phyloP scores from a whole-genome alignment of 2,888 invertebrate species.

The Idaea biselata region DNA sequence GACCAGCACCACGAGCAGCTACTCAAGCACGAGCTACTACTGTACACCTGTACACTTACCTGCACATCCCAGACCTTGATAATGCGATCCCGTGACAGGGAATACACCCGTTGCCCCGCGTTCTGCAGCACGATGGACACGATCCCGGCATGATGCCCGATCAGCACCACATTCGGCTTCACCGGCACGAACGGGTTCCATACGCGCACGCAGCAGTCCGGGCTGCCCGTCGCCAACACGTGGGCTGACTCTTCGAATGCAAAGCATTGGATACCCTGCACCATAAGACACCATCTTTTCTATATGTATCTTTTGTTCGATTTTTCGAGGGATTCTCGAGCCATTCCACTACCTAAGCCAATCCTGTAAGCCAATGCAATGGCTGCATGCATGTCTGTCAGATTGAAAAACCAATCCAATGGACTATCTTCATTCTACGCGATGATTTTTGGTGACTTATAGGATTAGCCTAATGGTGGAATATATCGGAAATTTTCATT shows the following conservation, averaged over 20 bases:
- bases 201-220: slow-evolving; percentile 86
- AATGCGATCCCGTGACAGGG: slow-evolving; percentile 85
- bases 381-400: no score
- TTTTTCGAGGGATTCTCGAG: no score
- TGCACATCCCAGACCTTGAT: slow-evolving; percentile 90
- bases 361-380: no score
- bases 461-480: no score
- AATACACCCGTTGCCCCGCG: slow-evolving; percentile 83
- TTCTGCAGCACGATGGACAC: slow-evolving; percentile 85
- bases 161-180: slow-evolving; percentile 82
- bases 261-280: slow-evolving; percentile 83
- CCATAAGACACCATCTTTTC: neutral
- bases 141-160: slow-evolving; percentile 86
- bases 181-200: slow-evolving; percentile 91
- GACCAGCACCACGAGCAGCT: no score
- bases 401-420: no score
- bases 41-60: slow-evolving; percentile 42
- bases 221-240: slow-evolving; percentile 85
- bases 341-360: no score
- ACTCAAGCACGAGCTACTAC: no score
- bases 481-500: no score
- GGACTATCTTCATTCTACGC: no score
- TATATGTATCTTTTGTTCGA: no score
- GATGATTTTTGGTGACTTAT: no score
- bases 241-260: slow-evolving; percentile 81